A percentile compares a stretch with the other conserved stretches of the same genome.
These are phyloP conservation scores for Parauchenoglanis ngamensis DNA, from an alignment of 2,797 vertebrate species.

Conservation along the genomic window DNA sequence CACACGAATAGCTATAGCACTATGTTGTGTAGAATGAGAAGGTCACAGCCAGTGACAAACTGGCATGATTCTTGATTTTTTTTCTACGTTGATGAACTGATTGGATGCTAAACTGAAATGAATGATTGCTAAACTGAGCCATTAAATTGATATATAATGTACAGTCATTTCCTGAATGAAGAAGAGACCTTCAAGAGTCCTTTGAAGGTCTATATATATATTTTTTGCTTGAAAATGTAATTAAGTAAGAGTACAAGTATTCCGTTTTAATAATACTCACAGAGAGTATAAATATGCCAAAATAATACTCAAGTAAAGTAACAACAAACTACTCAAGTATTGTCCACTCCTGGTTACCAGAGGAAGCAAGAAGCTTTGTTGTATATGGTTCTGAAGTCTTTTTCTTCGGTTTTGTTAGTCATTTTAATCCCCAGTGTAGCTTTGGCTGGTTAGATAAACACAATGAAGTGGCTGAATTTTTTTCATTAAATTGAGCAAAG, in stretches of 20 bases:
- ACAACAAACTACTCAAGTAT: background rate
- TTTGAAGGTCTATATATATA: background rate
- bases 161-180: too few species aligned
- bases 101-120: background rate
- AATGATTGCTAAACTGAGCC: background rate
- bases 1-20: background rate
- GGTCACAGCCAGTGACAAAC: background rate
- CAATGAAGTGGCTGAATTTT: background rate
- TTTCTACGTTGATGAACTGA: background rate
- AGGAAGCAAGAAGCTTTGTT: background rate
- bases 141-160: background rate
- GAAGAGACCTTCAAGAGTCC: background rate
- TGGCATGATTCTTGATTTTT: background rate
- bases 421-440: background rate
- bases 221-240: background rate
- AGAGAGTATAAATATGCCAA: background rate
- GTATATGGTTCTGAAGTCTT: background rate
- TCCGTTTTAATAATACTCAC: background rate
- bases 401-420: background rate
- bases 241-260: background rate
- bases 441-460: background rate
- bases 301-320: background rate
- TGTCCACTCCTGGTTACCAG: background rate
- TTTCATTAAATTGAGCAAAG: background rate
- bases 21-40: background rate